Evolutionary conservation across 2,797 vertebrate genomes (phyloP).

Genomic region (Lophura swinhoii): DNA sequence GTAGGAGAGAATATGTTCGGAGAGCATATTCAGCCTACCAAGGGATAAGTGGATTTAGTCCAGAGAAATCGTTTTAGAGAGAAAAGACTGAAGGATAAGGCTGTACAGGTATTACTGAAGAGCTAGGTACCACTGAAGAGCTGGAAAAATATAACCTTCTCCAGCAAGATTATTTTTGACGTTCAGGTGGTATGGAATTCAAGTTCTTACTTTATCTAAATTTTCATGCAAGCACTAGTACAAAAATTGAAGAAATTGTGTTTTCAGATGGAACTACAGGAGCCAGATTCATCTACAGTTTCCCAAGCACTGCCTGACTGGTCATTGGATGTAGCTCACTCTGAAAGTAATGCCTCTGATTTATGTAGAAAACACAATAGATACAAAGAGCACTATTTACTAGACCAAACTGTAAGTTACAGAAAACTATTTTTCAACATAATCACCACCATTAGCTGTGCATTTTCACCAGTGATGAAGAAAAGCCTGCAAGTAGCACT

Average conservation of each 20-base stretch:
- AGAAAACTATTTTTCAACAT: not conserved
- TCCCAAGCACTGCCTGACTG: not conserved
- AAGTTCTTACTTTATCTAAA: not conserved
- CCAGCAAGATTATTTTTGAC: not conserved
- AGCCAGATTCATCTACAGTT: not conserved
- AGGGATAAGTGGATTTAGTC: not conserved
- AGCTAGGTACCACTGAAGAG: not conserved
- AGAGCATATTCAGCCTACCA: not conserved
- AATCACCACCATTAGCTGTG: not conserved
- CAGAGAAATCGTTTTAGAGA: not conserved
- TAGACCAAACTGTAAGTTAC: not conserved
- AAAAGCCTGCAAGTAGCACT: not conserved
- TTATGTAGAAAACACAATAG: not conserved
- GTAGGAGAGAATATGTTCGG: not conserved
- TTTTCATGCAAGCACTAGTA: not conserved
- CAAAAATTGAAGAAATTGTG: not conserved
- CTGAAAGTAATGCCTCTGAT: not conserved
- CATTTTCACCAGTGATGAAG: not conserved
- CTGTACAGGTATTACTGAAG: not conserved
- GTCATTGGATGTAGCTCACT: not conserved
- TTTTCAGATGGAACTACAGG: not conserved
- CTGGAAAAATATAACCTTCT: not conserved
- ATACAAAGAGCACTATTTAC: not conserved
- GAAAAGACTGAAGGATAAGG: not conserved
- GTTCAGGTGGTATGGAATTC: not conserved